These are phyloP conservation scores for Spermophilus dauricus DNA, from an alignment of 2,113 vertebrate species.

Conservation along the genomic window DNA sequence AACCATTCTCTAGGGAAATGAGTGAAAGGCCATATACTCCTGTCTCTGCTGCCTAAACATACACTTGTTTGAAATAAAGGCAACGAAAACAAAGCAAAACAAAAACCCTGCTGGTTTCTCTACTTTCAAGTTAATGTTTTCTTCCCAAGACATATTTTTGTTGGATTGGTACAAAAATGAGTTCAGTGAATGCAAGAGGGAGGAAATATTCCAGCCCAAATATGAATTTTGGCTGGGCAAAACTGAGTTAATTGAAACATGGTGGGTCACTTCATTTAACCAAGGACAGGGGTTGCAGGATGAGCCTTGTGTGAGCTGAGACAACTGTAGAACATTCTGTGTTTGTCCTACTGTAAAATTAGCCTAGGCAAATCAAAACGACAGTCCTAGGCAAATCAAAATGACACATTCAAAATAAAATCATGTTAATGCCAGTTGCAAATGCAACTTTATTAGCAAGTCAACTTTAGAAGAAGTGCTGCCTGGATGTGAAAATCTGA, in stretches of 20 bases:
- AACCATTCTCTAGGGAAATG: slow-evolving; percentile 79
- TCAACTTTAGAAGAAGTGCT: slow-evolving; percentile 70
- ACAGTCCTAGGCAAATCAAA: slow-evolving; percentile 77
- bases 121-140: slow-evolving; percentile 61
- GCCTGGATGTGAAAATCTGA: slow-evolving; percentile 35
- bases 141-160: slow-evolving; percentile 56
- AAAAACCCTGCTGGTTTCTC: background rate
- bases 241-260: slow-evolving; percentile 73
- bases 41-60: slow-evolving; percentile 73
- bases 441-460: slow-evolving; percentile 78
- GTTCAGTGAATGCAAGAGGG: slow-evolving; percentile 63
- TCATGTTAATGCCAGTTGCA: slow-evolving; percentile 56
- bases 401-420: slow-evolving; percentile 80
- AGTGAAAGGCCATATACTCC: slow-evolving; percentile 72
- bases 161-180: slow-evolving; percentile 68
- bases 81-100: background rate
- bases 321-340: slow-evolving; percentile 30
- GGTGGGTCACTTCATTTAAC: slow-evolving; percentile 69
- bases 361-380: slow-evolving; percentile 75
- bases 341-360: slow-evolving; percentile 43
- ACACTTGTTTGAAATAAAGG: slow-evolving; percentile 81
- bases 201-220: slow-evolving; percentile 60
- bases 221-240: slow-evolving; percentile 71
- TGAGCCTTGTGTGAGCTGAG: slow-evolving; percentile 53
- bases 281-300: slow-evolving; percentile 44